Conservation (phyloP, 2,113 vertebrate species). For the Phaethornis superciliosus region DNA sequence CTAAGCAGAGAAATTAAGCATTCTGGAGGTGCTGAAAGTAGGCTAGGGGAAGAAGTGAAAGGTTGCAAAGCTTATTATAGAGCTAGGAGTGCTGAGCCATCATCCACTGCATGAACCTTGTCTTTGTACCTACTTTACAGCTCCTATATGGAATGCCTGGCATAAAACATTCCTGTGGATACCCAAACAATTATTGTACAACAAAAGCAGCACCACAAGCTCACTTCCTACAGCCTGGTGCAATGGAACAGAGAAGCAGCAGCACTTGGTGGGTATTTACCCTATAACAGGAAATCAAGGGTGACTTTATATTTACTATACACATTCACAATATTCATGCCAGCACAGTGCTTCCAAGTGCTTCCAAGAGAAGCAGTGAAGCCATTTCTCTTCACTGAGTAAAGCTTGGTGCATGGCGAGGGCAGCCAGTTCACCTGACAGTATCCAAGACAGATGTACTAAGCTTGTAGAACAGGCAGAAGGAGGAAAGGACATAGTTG, state of each 20-base stretch:
- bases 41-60: constrained; percentile 19
- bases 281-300: not conserved
- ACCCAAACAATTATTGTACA: not conserved
- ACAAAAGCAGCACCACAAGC: not conserved
- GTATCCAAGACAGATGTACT: fast-evolving
- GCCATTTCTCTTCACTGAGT: not conserved
- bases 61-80: not conserved
- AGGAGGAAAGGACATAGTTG: not conserved
- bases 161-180: not conserved
- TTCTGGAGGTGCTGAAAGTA: not conserved
- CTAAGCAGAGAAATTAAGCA: constrained; percentile 15
- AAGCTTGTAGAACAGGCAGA: not conserved
- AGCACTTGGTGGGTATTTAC: not conserved
- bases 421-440: not conserved
- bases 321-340: not conserved
- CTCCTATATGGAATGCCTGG: not conserved
- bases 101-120: not conserved
- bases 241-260: not conserved
- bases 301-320: not conserved
- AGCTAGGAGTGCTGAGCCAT: constrained; percentile 4
- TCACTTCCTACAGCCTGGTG: not conserved
- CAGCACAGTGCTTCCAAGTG: fast-evolving
- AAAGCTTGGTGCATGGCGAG: not conserved
- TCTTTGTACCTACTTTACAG: not conserved
- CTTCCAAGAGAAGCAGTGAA: not conserved